Base-by-base conservation (phyloP, 2,888 invertebrate species). In the Ennomos erosarius region DNA sequence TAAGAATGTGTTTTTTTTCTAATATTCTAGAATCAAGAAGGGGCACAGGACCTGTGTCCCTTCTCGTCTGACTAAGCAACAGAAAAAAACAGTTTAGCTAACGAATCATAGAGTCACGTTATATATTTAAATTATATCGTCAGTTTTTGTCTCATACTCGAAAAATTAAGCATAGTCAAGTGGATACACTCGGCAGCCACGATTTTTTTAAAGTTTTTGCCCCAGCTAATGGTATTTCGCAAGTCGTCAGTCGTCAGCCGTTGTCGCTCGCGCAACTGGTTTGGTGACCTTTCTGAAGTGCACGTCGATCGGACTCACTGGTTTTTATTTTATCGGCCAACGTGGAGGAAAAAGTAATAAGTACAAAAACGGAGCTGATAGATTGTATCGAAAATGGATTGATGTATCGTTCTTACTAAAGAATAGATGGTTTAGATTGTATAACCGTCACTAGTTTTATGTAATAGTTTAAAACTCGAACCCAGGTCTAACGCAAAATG, bases 261-360 rank as follows among this genome's bases (percentile, higher is more conserved):
- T 78, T 84, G 85, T 84, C 85, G 81, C 80, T 81, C 64, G 78
- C 67, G 78, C 82, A 88, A 90, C 90, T 79, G 88, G 90, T 90
- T 90, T 85, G 84, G 87, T 84, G 87, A 89, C 89, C 87, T 87
- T 85, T 88, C 78, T 71, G 68, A 74, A 81, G 77, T 85, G 82
- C 84, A 85, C 78, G 75, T 73, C 69, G 74, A 78, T 69, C 77
- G 73, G 62, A 69, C 72, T 75, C 75, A 76, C 71, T 65, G 71
- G 71, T 75, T 72, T 73, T 68, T 69, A 73, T 73, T 26, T 68
- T 68, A 70, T 68, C 66, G 65, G 50, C 48, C 48, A 62, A 40
- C 10, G 46, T 37, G 43, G 16, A 53, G 43, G 44, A 64, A 59
- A 57, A 64, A 61, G 48, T 10, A 12, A 36, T 11, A n/a, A n/a